These are phyloP conservation scores for Nycticryphes semicollaris DNA, from an alignment of 2,113 vertebrate genomes.

Conservation along the genomic window DNA sequence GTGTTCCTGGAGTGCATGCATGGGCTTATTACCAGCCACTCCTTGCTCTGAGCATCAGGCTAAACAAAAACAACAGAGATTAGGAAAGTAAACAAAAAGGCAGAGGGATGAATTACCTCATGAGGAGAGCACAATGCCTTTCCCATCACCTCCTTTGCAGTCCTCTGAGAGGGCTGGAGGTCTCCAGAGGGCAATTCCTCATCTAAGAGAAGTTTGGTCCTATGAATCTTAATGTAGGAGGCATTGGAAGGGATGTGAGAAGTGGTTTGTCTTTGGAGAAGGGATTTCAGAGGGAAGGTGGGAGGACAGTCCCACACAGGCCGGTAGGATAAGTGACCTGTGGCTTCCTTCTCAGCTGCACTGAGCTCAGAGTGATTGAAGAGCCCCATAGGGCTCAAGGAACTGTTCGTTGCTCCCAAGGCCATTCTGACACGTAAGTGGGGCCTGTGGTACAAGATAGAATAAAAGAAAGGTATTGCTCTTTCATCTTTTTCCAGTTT, in stretches of 20 bases:
- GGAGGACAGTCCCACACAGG: background rate
- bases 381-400: background rate
- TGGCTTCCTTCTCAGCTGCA: fast-evolving
- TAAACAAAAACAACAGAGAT: background rate
- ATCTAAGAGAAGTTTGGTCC: background rate
- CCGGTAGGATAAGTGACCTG: background rate
- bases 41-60: background rate
- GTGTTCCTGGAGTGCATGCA: background rate
- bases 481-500: background rate
- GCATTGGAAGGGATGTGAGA: background rate
- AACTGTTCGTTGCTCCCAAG: too few species aligned
- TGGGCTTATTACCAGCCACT: background rate
- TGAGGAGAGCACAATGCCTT: background rate
- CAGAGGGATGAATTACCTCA: background rate
- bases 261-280: background rate
- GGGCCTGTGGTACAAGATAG: background rate
- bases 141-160: background rate
- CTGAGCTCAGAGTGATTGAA: background rate
- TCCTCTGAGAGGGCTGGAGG: background rate
- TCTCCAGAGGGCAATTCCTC: background rate
- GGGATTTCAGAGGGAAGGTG: background rate
- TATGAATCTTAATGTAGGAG: background rate
- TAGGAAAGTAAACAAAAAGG: background rate
- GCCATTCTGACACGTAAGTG: too few species aligned
- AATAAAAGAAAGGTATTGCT: background rate